Conservation (phyloP, 2,888 invertebrate species). For the Bombylius discolor region DNA sequence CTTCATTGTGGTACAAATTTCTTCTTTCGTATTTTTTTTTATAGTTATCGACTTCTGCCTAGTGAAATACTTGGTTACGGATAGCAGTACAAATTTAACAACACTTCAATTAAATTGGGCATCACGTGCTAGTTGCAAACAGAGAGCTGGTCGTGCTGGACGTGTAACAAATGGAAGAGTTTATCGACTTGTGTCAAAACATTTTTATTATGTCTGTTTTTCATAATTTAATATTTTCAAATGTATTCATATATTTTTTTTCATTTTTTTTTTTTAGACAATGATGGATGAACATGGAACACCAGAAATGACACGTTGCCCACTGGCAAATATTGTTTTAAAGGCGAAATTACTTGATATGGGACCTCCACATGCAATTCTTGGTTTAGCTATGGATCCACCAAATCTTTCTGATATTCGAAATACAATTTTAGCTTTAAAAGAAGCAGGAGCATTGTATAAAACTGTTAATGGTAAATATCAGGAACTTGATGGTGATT, state of each 20-base stretch:
- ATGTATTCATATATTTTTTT: neutral
- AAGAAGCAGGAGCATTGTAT: constrained; percentile 72
- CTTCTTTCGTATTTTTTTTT: constrained; percentile 7
- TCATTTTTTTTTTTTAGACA: constrained; percentile 27
- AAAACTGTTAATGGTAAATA: constrained; percentile 43
- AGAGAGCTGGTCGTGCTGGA: constrained; percentile 83
- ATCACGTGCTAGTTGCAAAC: constrained; percentile 75
- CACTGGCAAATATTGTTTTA: constrained; percentile 67
- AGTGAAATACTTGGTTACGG: constrained; percentile 67
- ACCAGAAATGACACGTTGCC: constrained; percentile 70
- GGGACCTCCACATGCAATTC: constrained; percentile 62
- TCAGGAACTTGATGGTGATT: constrained; percentile 59
- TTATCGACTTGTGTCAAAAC: constrained; percentile 60
- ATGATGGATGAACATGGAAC: constrained; percentile 41
- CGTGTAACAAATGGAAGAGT: constrained; percentile 75
- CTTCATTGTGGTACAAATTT: neutral
- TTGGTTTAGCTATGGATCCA: constrained; percentile 75
- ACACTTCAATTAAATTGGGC: constrained; percentile 74
- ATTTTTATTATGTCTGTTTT: constrained; percentile 46
- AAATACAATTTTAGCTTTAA: constrained; percentile 67
- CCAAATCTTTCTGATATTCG: constrained; percentile 73
- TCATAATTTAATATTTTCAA: neutral
- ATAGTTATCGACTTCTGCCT: constrained; percentile 86
- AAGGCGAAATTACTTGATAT: constrained; percentile 70
- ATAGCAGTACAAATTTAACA: constrained; percentile 53